Conservation (phyloP, 2,888 invertebrate genomes). For the Caprella mutica region DNA sequence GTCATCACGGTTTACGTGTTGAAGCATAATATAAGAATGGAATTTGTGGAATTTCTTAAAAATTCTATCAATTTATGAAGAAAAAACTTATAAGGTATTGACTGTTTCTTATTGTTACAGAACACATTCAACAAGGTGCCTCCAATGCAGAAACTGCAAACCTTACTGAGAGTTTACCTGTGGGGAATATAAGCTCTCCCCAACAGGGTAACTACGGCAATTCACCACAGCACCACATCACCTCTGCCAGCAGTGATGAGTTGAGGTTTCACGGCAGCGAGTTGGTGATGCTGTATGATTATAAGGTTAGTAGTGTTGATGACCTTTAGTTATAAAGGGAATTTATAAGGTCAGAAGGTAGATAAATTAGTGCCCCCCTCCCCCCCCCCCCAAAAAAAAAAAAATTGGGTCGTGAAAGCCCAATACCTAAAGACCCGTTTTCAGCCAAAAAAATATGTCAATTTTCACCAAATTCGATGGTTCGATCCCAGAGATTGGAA, state of each 20-base stretch:
- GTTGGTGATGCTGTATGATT: slow-evolving; percentile 87
- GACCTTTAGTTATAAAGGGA: no score
- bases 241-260: slow-evolving; percentile 46
- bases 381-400: no score
- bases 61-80: no score
- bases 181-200: slow-evolving; percentile 1
- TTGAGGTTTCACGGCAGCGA: slow-evolving; percentile 75
- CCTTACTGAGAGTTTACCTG: slow-evolving; percentile 12
- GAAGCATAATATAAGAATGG: neutral
- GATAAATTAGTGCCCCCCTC: no score
- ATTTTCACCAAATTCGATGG: no score
- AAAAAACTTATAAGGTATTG: no score
- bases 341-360: no score
- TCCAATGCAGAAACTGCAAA: slow-evolving; percentile 14
- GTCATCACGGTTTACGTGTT: neutral
- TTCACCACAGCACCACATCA: slow-evolving; percentile 27
- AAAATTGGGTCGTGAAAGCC: no score
- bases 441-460: no score
- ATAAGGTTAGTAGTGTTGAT: slow-evolving; percentile 58
- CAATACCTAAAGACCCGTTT: no score
- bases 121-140: slow-evolving; percentile 26
- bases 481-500: no score
- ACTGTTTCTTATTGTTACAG: slow-evolving; percentile 6
- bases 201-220: slow-evolving; percentile 23
- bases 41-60: no score